These are phyloP conservation scores for Drosophila austrosaltans DNA, from an alignment of 2,888 invertebrate species.

Conservation along the genomic window DNA sequence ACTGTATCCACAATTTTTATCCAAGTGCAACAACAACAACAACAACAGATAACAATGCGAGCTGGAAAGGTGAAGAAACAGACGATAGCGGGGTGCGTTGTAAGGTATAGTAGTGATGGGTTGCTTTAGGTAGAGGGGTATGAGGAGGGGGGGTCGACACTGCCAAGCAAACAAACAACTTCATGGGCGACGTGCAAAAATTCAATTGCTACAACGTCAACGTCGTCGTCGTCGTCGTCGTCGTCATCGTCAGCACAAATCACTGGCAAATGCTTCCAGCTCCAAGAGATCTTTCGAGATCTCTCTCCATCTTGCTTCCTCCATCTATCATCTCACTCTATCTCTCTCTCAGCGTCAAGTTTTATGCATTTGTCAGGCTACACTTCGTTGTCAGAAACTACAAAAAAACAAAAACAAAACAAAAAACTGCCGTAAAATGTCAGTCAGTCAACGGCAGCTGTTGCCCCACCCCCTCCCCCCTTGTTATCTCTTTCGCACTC, in stretches of 20 bases:
- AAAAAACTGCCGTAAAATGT: slow-evolving; percentile 67
- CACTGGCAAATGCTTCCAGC: slow-evolving; percentile 45
- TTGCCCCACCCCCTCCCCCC: slow-evolving; percentile 14
- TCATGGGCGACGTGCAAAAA: slow-evolving; percentile 79
- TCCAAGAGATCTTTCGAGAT: slow-evolving; percentile 50
- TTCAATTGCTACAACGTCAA: slow-evolving; percentile 77
- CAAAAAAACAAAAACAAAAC: slow-evolving; percentile 43
- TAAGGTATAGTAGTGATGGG: not conserved
- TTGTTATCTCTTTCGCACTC: slow-evolving; percentile 20
- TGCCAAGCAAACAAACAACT: slow-evolving; percentile 78
- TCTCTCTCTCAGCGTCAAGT: slow-evolving; percentile 48
- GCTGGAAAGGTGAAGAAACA: not conserved
- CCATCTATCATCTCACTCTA: slow-evolving; percentile 1
- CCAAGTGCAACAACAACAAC: slow-evolving; percentile 59
- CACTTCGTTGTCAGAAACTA: slow-evolving; percentile 61
- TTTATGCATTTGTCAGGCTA: slow-evolving; percentile 79
- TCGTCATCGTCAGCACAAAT: slow-evolving; percentile 64
- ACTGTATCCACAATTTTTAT: slow-evolving; percentile 77
- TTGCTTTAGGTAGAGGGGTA: slow-evolving; percentile 2
- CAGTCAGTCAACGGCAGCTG: slow-evolving; percentile 71
- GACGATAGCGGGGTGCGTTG: not conserved
- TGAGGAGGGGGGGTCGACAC: slow-evolving; percentile 30
- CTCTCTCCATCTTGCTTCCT: slow-evolving; percentile 21
- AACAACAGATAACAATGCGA: slow-evolving; percentile 32
- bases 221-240: slow-evolving; percentile 47